Base-by-base conservation (phyloP, 2,113 vertebrate genomes). In the Myiozetetes cayanensis region DNA sequence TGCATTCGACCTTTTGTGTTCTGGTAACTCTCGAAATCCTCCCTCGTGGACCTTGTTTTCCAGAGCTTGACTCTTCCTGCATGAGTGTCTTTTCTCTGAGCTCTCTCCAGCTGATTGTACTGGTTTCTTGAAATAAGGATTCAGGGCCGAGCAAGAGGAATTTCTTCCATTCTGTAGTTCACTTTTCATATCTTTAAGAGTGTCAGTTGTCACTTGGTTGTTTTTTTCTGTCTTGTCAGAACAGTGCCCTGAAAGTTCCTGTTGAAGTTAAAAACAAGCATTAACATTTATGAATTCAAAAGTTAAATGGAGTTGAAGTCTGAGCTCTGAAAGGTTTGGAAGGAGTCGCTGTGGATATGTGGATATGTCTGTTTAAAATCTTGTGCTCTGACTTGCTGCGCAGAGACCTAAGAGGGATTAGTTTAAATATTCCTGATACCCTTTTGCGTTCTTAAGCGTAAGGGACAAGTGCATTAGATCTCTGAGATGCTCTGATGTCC, bases 401-500 rank as follows among this genome's bases (percentile, higher is more conserved):
- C 8, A n/a, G 58, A 82, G 14, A 19, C 3, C 16, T 27, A 4
- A 7, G 41, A 78, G 28, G 33, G 14, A 5, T 24, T 76, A 19
- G 5, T 56, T 85, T 53, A 50, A 43, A 18, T 27, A 15, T 49
- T 50, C 9, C 10, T 53, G 6, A 14, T 53, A 19, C 5, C 1
- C 6, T 56, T 72, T 89, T 27, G 1, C 4, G 65, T 82, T 59
- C 20, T 31, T 43, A 35, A 62, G 10, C 3, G 0, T 35, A 5
- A 28, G 41, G 15, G 6, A 4, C 5, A 24, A 13, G 12, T 4
- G 33, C 2, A 0, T 73, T 21, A 4, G 8, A 6, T 33, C n/a
- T 2, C 0, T 12, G 43, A 2, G 4, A 4, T 21, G 1, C 2
- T 28, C 10, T 1, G 0, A 9, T 43, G 66, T 66, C 35, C 21